phyloP scores from a whole-genome alignment of 2,797 vertebrate species.

The Myotis planiceps region DNA sequence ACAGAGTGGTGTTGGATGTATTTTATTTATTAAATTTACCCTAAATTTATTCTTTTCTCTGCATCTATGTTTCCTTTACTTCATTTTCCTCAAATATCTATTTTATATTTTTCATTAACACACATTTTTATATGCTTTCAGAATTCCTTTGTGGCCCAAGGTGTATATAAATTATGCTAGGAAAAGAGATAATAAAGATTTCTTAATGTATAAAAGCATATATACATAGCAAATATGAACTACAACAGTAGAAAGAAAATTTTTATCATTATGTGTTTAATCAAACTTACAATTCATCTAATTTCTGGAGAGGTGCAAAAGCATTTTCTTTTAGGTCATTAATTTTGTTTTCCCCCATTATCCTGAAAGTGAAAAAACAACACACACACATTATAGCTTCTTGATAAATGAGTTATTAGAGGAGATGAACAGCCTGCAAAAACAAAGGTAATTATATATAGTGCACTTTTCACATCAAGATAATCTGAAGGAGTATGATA shows the following conservation, averaged over 20 bases:
- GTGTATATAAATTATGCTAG: neutral
- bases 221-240: neutral
- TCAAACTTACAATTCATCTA: constrained; percentile 95
- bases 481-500: neutral
- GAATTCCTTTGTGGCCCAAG: neutral
- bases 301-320: constrained; percentile 92
- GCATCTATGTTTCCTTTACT: constrained; percentile 14
- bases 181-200: constrained; percentile 8
- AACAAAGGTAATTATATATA: neutral
- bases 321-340: constrained; percentile 91
- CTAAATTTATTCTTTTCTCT: neutral
- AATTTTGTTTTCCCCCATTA: constrained; percentile 95
- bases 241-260: neutral
- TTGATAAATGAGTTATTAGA: neutral
- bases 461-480: neutral
- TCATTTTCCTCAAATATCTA: neutral
- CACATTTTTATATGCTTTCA: constrained; percentile 6
- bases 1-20: neutral
- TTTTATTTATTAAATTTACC: neutral
- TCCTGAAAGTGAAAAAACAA: constrained; percentile 86
- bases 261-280: neutral
- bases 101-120: constrained; percentile 15
- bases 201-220: neutral
- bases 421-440: neutral
- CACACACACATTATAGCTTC: constrained; percentile 36